Base-by-base conservation (phyloP, 2,888 invertebrate genomes). In the Leptopilina syphax region DNA sequence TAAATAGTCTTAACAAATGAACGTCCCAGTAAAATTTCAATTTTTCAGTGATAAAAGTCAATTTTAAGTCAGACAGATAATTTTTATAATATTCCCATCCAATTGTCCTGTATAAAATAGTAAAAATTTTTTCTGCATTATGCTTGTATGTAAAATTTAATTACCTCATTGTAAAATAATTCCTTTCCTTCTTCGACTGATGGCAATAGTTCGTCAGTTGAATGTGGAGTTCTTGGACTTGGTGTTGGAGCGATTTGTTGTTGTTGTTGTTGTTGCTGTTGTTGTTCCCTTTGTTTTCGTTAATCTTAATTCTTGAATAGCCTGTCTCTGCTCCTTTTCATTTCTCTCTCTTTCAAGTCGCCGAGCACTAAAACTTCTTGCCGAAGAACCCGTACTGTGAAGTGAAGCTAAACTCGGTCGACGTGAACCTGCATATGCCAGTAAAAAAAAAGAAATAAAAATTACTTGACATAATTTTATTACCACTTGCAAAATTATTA, bases 331-430 rank as follows among this genome's bases (percentile, higher is more conserved):
- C 89, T 96, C 96, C 90, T 96, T 96, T 91, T 96, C 96, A 90
- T 96, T 96, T 80, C 96, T 92, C 89, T 97, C 97, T 86, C 95
- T 94, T 91, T 97, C 97, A 92, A 96, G 96, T 83, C 96, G 94
- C 91, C 95, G 94, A 86, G 96, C 94, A 90, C 96, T 96, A 92
- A 96, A 97, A 92, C 96, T 97, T 90, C 96, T 94, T 84, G 96
- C 94, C 77, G 97, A 97, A 82, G 96, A 96, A 87, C 95, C 95
- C 91, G 95, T 96, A 93, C 97, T 97, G 91, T 97, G 97, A 88
- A 97, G 94, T 84, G 97, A 97, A 86, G 95, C 96, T 94, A 97
- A 93, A 94, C 97, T 96, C 93, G 97, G 96, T 93, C 97, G 95
- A 94, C 97, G 94, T 91, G 96, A 96, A 94, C 96, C 97, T 97